These are phyloP conservation scores for Carcina quercana DNA, from an alignment of 2,888 invertebrate genomes.

Conservation along the genomic window DNA sequence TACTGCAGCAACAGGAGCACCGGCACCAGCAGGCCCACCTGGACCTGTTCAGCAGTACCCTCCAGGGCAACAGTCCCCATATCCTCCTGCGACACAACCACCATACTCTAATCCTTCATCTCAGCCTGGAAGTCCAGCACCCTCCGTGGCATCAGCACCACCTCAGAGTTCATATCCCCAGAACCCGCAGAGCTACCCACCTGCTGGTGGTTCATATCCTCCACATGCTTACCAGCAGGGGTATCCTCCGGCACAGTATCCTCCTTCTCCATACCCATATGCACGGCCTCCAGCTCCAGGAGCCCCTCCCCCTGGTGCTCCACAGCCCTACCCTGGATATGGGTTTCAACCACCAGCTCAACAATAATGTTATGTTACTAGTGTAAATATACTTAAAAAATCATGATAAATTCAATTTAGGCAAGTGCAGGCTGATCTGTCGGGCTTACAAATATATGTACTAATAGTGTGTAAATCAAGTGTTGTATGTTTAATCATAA, in stretches of 20 bases:
- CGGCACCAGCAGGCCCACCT: slow-evolving; percentile 69
- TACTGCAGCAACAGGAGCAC: slow-evolving; percentile 63
- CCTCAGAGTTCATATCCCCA: slow-evolving; percentile 73
- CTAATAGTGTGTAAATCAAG: too few relatives aligned
- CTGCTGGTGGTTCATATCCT: slow-evolving; percentile 59
- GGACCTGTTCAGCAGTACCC: slow-evolving; percentile 74
- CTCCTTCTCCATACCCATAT: slow-evolving; percentile 73
- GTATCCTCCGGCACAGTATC: slow-evolving; percentile 70
- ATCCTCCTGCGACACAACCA: slow-evolving; percentile 76
- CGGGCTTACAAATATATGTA: too few relatives aligned
- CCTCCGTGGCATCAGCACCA: slow-evolving; percentile 67
- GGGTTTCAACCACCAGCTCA: slow-evolving; percentile 87
- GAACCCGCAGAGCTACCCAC: slow-evolving; percentile 65
- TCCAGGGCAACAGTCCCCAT: slow-evolving; percentile 76
- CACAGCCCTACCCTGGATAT: slow-evolving; percentile 85
- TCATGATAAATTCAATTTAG: too few relatives aligned
- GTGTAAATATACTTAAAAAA: too few relatives aligned
- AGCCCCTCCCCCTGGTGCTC: slow-evolving; percentile 81
- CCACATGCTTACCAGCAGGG: slow-evolving; percentile 71
- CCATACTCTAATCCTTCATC: slow-evolving; percentile 73
- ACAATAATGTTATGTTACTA: too few relatives aligned
- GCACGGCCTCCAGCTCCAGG: slow-evolving; percentile 76
- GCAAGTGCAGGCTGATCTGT: too few relatives aligned
- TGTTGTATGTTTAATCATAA: too few relatives aligned
- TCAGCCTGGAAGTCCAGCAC: slow-evolving; percentile 68